A percentile compares a stretch with the other conserved stretches of the same genome.
These are phyloP conservation scores for Calliopsis andreniformis DNA, from an alignment of 1,140 invertebrate species.

Conservation along the genomic window DNA sequence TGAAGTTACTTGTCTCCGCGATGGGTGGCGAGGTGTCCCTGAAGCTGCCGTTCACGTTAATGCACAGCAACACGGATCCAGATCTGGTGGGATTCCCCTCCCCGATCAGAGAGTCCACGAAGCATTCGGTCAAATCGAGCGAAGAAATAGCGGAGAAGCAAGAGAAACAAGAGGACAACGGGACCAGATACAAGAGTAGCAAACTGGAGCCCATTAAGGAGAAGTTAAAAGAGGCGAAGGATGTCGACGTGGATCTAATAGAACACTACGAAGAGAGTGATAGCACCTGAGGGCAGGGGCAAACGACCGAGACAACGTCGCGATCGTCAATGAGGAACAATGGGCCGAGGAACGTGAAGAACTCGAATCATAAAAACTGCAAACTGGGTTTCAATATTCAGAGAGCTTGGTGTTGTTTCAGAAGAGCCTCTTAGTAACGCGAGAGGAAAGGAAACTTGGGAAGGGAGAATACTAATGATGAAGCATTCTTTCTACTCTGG, in stretches of 20 bases:
- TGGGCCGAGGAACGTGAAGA: slow-evolving; percentile 65
- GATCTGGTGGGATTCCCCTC: slow-evolving; percentile 69
- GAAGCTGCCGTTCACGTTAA: slow-evolving; percentile 90
- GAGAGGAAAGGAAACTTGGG: background rate
- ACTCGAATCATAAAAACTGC: slow-evolving; percentile 65
- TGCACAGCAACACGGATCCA: slow-evolving; percentile 81
- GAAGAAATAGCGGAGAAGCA: slow-evolving; percentile 43
- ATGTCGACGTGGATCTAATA: slow-evolving; percentile 73
- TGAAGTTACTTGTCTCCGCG: slow-evolving; percentile 88
- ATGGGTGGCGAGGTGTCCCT: slow-evolving; percentile 90
- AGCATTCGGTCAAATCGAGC: slow-evolving; percentile 45
- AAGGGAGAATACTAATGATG: too few species aligned
- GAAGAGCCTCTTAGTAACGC: slow-evolving; percentile 78
- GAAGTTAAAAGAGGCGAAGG: slow-evolving; percentile 54
- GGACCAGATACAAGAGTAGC: slow-evolving; percentile 39
- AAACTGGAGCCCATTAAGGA: slow-evolving; percentile 43
- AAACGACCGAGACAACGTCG: slow-evolving; percentile 59
- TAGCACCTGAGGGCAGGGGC: slow-evolving; percentile 75
- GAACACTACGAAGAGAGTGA: slow-evolving; percentile 68
- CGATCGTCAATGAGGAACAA: slow-evolving; percentile 56
- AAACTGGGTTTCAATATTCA: slow-evolving; percentile 78
- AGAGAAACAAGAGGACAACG: slow-evolving; percentile 38
- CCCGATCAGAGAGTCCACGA: slow-evolving; percentile 51
- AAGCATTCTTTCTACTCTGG: background rate
- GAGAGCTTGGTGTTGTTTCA: slow-evolving; percentile 81